These are phyloP conservation scores for Thaumetopoea pityocampa DNA, from an alignment of 1,140 invertebrate species.

Conservation along the genomic window DNA sequence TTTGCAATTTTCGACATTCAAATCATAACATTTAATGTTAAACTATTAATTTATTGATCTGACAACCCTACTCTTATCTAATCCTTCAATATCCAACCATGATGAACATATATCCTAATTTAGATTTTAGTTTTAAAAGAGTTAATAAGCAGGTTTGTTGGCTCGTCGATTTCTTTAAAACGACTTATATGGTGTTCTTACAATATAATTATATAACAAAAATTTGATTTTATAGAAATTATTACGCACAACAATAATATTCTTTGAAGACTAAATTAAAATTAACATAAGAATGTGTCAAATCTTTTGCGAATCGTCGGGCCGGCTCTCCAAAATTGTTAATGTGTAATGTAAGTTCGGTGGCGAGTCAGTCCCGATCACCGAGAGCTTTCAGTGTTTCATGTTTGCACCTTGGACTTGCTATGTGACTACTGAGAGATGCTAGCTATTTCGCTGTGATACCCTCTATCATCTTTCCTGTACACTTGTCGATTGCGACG, in stretches of 20 bases:
- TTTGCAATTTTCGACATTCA: too few relatives aligned
- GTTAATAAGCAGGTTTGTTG: conserved; percentile 14
- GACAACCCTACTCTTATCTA: too few relatives aligned
- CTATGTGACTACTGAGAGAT: conserved; percentile 72
- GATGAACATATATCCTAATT: too few relatives aligned
- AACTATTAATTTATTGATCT: too few relatives aligned
- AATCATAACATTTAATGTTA: too few relatives aligned
- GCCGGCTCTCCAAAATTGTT: conserved; percentile 21
- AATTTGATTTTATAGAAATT: too few relatives aligned
- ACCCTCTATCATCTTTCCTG: conserved; percentile 70
- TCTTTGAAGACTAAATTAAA: too few relatives aligned
- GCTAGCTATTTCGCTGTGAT: conserved; percentile 73
- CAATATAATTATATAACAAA: background rate
- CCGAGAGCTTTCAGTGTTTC: conserved; percentile 77
- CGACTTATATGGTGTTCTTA: conserved; percentile 5
- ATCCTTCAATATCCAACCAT: too few relatives aligned
- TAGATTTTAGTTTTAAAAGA: too few relatives aligned
- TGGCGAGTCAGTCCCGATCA: conserved; percentile 56
- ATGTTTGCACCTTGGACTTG: conserved; percentile 78
- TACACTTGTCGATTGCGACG: conserved; percentile 70
- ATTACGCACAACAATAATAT: too few relatives aligned
- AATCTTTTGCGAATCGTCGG: too few relatives aligned
- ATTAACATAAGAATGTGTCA: too few relatives aligned
- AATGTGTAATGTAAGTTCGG: conserved; percentile 67
- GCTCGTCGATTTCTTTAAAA: conserved; percentile 7